Evolutionary conservation across 2,113 vertebrate species (phyloP), one percentile per base, ranked within the genome.

Genomic region (Podarcis raffonei): DNA sequence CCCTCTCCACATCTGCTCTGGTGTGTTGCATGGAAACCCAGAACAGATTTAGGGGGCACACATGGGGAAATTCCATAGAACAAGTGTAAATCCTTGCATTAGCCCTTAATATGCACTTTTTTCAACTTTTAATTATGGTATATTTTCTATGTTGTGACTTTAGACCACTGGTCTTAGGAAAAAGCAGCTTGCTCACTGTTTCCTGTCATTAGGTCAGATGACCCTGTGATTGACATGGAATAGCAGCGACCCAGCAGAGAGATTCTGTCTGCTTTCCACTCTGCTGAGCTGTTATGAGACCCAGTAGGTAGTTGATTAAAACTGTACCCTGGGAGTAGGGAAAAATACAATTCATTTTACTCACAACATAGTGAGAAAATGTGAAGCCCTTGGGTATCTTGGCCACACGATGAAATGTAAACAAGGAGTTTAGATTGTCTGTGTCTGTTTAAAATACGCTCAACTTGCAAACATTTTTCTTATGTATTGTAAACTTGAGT

Each of bases 261-360:
- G 27, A 68, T 86, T 62, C 80, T 62, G 35, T 57, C 53, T 88
- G 82, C 35, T 74, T 82, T 82, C 86, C 35, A 22, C 86, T 66
- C 20, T 62, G 69, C 69, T 75, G 79, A 82, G 65, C 57, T 82
- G 53, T 75, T 88, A 75, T 42, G 80, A 75, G 69, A 65, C 69
- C 25, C 79, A 87, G 86, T 81, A 39, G 48, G 86, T 74, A 81
- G 68, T 23, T 87, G 78, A 81, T 87, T 88, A 68, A 88, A 88
- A 82, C 69, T 48, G 6, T 71, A 82, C 25, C 75, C 42, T 82
- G 79, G 20, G 35, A 88, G 20, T 32, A 37, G 9, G 37, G 66
- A 4, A 32, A 72, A 88, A 75, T 39, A 62, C 18, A 7, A 74
- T 32, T 88, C 35, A 57, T 88, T 88, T 69, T 75, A 62, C 35